A percentile compares a stretch with the other conserved stretches of the same genome.
These are phyloP conservation scores for Cephus cinctus DNA, from an alignment of 1,140 invertebrate genomes.

Conservation along the genomic window DNA sequence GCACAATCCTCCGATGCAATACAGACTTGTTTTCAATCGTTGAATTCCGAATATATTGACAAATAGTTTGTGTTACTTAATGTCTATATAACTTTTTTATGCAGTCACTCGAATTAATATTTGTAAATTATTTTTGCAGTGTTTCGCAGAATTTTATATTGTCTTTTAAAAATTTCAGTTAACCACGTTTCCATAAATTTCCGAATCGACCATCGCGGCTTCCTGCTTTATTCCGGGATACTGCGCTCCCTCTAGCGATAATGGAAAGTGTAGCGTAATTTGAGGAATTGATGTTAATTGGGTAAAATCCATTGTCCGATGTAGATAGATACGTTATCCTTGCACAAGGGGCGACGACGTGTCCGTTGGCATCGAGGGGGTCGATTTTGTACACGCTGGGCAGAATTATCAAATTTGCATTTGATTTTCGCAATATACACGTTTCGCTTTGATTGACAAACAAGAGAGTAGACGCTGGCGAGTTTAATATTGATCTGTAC, in stretches of 20 bases:
- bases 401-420: constrained; percentile 30
- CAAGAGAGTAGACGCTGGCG: constrained; percentile 12
- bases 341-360: neutral
- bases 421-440: constrained; percentile 19
- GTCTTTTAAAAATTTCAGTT: neutral
- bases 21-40: too few relatives aligned
- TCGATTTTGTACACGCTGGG: neutral
- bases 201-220: constrained; percentile 3
- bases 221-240: constrained; percentile 3
- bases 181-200: neutral
- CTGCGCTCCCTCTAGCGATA: constrained; percentile 18
- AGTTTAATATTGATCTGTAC: neutral
- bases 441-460: constrained; percentile 26
- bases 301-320: neutral
- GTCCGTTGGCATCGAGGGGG: neutral
- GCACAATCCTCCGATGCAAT: neutral
- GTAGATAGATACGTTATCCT: neutral
- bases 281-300: constrained; percentile 12
- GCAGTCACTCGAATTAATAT: too few relatives aligned
- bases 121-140: too few relatives aligned
- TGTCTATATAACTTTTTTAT: too few relatives aligned
- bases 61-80: too few relatives aligned
- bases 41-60: too few relatives aligned
- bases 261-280: too few relatives aligned
- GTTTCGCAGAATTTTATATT: too few relatives aligned